A percentile compares a stretch with the other conserved stretches of the same genome.
phyloP scores from a whole-genome alignment of 2,797 vertebrate genomes.

The Chelon auratus region DNA sequence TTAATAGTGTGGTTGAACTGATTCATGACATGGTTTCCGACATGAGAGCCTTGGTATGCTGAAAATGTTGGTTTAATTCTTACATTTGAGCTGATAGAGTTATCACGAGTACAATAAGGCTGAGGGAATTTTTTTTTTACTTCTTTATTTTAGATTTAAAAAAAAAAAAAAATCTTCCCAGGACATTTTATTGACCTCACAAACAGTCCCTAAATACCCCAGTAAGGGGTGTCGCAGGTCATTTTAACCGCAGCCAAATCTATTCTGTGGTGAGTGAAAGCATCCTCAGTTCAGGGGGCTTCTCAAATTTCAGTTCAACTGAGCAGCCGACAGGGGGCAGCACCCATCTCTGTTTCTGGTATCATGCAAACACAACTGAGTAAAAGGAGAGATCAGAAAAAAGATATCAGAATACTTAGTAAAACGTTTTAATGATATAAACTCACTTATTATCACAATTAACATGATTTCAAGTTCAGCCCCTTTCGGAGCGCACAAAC shows the following conservation, averaged over 20 bases:
- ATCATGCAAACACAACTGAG: no score
- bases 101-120: no score
- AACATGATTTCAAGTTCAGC: no score
- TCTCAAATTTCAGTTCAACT: background rate
- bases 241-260: conserved; percentile 20
- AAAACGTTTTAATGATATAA: background rate
- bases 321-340: conserved; percentile 54
- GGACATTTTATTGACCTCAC: conserved; percentile 4
- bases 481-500: no score
- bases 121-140: no score
- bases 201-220: conserved; percentile 31
- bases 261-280: background rate
- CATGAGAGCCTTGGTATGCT: background rate
- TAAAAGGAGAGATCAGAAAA: no score
- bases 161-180: conserved; percentile 27
- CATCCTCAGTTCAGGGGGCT: conserved; percentile 15
- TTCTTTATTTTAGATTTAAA: no score
- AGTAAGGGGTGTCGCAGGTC: conserved; percentile 29
- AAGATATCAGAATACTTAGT: background rate
- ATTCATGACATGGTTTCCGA: background rate
- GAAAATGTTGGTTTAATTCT: background rate
- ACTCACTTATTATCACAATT: no score
- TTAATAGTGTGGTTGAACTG: background rate
- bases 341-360: background rate
- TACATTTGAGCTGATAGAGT: no score